These are phyloP conservation scores for Hydrochoerus hydrochaeris DNA, from an alignment of 2,113 vertebrate genomes.

Conservation along the genomic window DNA sequence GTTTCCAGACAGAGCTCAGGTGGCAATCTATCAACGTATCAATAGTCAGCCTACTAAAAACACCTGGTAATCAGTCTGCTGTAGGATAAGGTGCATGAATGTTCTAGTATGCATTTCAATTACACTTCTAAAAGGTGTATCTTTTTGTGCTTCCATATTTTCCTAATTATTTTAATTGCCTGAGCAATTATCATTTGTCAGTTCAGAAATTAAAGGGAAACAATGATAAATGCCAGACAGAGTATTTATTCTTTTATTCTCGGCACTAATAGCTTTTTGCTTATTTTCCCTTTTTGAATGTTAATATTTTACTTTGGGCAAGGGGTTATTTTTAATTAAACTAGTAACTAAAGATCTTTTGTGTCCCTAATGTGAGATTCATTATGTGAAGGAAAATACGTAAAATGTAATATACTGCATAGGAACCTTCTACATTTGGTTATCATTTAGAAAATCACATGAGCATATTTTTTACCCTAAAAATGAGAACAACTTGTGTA, in stretches of 20 bases:
- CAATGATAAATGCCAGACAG: constrained; percentile 74
- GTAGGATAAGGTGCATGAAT: constrained; percentile 31
- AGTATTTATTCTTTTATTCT: constrained; percentile 73
- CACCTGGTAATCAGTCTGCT: constrained; percentile 63
- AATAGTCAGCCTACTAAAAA: constrained; percentile 47
- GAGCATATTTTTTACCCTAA: not conserved
- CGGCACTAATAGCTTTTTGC: constrained; percentile 70
- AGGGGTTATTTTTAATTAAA: constrained; percentile 62
- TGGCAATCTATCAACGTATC: constrained; percentile 2
- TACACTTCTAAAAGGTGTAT: constrained; percentile 62
- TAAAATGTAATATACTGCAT: not conserved
- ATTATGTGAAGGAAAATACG: not conserved
- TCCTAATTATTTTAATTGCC: constrained; percentile 80
- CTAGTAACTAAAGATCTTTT: constrained; percentile 41
- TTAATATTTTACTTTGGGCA: constrained; percentile 63
- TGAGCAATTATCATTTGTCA: constrained; percentile 79
- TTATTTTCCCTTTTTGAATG: constrained; percentile 67
- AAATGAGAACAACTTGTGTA: constrained; percentile 8
- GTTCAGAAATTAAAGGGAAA: constrained; percentile 75
- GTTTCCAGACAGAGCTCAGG: constrained; percentile 29
- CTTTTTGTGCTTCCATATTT: constrained; percentile 73
- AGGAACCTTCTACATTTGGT: not conserved
- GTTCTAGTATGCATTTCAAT: constrained; percentile 68
- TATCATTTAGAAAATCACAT: constrained; percentile 2
- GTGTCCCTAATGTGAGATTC: constrained; percentile 18